Base-by-base conservation (phyloP, 2,888 invertebrate species). In the Lasioglossum malachurum region DNA sequence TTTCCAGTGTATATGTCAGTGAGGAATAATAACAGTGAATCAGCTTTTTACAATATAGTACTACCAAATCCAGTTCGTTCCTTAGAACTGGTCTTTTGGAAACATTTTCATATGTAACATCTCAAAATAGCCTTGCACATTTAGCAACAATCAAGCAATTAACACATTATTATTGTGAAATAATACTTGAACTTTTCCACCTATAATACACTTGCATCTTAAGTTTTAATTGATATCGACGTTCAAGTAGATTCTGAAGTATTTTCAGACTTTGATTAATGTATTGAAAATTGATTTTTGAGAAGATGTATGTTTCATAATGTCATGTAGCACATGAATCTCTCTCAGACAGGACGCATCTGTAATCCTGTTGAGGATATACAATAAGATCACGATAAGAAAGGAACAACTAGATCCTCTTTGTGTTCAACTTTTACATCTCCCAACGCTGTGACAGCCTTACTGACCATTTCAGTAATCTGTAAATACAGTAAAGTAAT, bases 401-500 rank as follows among this genome's bases (percentile, higher is more conserved):
- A 98, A 16, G 98, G 98, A 79, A 98, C 98, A 85, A 98, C 98
- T 92, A 98, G 96, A 93, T 98, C 98, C 95, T 98, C 98, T 94
- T 97, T 98, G 94, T 98, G 98, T 93, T 98, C 97, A 82, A 98
- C 97, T 94, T 97, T 97, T n/a, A 98, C 97, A 89, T 98, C 97
- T 27, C 96, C 96, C 87, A 98, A 96, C 76, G 98, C 98, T 49
- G 96, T 95, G 19, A 97, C 96, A 5, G 97, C 97, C 94, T 97
- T 97, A 91, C 96, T 96, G 64, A 98, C 96, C 78, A 97, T 96
- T 87, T 96, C 96, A 83, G 96, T 96, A 93, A 98, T 97, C 98
- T 98, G 96, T 87, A 96, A 96, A 78, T 41, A 31, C 31, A 35
- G 16, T 41, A 64, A 19, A 35, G 0, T 38, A 69, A 69, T 69